Percentiles rank a stretch among this genome's conserved stretches.
These are phyloP conservation scores for Limosa lapponica DNA, from an alignment of 2,797 vertebrate species.

Conservation along the genomic window DNA sequence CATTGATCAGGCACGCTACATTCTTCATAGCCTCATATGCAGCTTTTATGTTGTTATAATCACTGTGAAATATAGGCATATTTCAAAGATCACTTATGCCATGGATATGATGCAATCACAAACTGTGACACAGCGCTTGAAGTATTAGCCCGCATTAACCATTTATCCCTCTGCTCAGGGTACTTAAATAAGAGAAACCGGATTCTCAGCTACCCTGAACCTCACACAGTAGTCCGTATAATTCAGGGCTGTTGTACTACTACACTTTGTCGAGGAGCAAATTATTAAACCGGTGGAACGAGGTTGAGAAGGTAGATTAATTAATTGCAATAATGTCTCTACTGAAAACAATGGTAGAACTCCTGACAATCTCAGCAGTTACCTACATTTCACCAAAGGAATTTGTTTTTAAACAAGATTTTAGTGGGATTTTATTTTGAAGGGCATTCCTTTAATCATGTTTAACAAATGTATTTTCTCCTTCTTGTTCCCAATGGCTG, in stretches of 20 bases:
- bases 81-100: constrained; percentile 3
- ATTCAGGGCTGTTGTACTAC: background rate
- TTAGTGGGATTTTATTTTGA: background rate
- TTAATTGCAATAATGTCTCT: background rate
- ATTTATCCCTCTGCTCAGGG: background rate
- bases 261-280: background rate
- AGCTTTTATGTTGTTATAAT: constrained; percentile 87
- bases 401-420: background rate
- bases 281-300: background rate
- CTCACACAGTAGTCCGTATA: background rate
- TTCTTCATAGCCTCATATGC: constrained; percentile 97
- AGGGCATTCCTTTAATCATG: background rate
- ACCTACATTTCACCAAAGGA: background rate
- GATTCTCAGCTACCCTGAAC: background rate
- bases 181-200: background rate
- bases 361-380: background rate
- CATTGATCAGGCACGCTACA: constrained; percentile 95
- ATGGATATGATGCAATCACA: background rate
- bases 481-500: background rate
- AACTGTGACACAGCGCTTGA: background rate
- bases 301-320: background rate
- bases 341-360: background rate
- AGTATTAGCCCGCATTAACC: background rate
- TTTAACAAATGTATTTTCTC: background rate
- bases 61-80: constrained; percentile 76